Conservation (phyloP, 2,888 invertebrate species). For the Gastracanthus pulcherrimus region DNA sequence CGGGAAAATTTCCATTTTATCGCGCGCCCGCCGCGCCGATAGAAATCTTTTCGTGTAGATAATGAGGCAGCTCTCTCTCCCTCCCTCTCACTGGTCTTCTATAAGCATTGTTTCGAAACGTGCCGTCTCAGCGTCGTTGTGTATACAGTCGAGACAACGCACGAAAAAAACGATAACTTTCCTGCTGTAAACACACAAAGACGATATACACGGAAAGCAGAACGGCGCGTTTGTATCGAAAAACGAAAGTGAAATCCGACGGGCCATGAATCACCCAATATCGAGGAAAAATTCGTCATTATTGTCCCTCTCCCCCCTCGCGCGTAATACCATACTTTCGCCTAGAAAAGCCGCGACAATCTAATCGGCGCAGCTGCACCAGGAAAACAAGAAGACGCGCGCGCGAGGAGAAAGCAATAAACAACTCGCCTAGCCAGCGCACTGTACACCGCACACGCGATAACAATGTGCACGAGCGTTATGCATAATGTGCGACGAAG, state of each 20-base stretch:
- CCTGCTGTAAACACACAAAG: neutral
- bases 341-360: too few species aligned
- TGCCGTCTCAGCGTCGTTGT: neutral
- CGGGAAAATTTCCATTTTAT: slow-evolving; percentile 30
- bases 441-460: neutral
- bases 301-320: neutral
- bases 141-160: neutral
- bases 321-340: too few species aligned
- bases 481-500: neutral
- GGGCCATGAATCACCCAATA: neutral
- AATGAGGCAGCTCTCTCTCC: too few species aligned
- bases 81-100: too few species aligned
- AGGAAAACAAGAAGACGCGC: neutral
- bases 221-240: neutral
- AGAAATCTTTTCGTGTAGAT: slow-evolving; percentile 5
- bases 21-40: neutral
- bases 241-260: slow-evolving; percentile 40
- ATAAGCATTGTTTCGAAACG: slow-evolving; percentile 43
- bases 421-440: neutral
- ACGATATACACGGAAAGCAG: neutral
- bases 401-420: neutral
- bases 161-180: slow-evolving; percentile 16
- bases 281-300: neutral
- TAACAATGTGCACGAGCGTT: neutral
- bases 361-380: neutral